Evolutionary conservation across 1,140 invertebrate genomes (phyloP), one percentile per base, ranked within the genome.

Genomic region (Protaetia brevitarsis): DNA sequence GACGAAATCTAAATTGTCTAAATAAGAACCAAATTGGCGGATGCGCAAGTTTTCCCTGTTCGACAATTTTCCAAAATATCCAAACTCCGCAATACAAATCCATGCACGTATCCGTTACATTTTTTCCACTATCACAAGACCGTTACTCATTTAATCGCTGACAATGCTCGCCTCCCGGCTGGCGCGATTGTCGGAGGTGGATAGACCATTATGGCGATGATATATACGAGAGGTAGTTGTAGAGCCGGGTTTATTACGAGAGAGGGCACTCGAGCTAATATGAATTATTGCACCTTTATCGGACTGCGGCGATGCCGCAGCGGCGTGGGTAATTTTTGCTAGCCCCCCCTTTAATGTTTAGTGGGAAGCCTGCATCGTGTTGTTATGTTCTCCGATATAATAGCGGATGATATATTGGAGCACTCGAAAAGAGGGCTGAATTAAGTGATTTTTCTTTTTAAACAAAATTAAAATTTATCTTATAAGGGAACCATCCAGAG

Each of bases 81-180:
- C n/a, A n/a, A n/a, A n/a, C n/a, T n/a, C n/a, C n/a, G n/a, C n/a
- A n/a, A n/a, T n/a, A n/a, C n/a, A n/a, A n/a, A n/a, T n/a, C n/a
- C n/a, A n/a, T 51, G 41, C 11, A 51, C 26, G 41, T 51, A 51
- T 51, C 26, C 41, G 21, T 23, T 23, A 51, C 41, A 23, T 23
- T 51, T 51, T 34, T 51, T 51, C n/a, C n/a, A n/a, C n/a, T 51
- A 51, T 51, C 41, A 23, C 41, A 10, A 23, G 6, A 19, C 41
- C 41, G 26, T 51, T 51, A 51, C 19, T 51, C 41, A 51, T 51
- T 51, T 51, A 51, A 51, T 51, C 41, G 41, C 41, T 51, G 41
- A 51, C 41, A 51, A 23, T 23, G 19, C 16, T 5, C 19, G 41
- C 41, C 19, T 16, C 19, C 41, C 26, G 26, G 41, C 41, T 6